phyloP scores from a whole-genome alignment of 2,113 vertebrate species.

The Antechinus flavipes region DNA sequence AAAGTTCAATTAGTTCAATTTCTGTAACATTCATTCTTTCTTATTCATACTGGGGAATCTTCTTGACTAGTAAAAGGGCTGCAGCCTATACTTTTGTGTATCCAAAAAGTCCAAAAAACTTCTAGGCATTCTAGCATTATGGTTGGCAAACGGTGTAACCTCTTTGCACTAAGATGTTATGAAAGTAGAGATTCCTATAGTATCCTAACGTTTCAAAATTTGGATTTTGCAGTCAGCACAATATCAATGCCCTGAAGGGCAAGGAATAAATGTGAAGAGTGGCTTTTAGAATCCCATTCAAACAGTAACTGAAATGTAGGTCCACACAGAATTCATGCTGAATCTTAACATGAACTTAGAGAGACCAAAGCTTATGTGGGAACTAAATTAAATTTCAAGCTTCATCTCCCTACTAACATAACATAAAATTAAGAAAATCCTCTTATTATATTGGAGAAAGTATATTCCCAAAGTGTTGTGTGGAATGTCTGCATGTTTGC shows the following conservation, averaged over 20 bases:
- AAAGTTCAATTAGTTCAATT: neutral
- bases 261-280: neutral
- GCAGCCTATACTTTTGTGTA: neutral
- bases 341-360: neutral
- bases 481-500: neutral
- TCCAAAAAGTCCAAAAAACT: neutral
- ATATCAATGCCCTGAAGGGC: neutral
- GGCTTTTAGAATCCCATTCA: neutral
- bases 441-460: neutral
- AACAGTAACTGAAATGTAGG: neutral
- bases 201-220: neutral
- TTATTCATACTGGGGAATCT: neutral
- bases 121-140: neutral
- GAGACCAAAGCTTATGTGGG: neutral
- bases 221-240: neutral
- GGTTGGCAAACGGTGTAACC: neutral
- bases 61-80: neutral
- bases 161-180: neutral
- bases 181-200: neutral
- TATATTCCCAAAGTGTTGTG: neutral
- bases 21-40: neutral
- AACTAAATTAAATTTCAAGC: neutral
- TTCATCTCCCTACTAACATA: neutral
- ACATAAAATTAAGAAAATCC: neutral
- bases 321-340: neutral